phyloP scores from a whole-genome alignment of 2,888 invertebrate species.

The Apamea epomidion region DNA sequence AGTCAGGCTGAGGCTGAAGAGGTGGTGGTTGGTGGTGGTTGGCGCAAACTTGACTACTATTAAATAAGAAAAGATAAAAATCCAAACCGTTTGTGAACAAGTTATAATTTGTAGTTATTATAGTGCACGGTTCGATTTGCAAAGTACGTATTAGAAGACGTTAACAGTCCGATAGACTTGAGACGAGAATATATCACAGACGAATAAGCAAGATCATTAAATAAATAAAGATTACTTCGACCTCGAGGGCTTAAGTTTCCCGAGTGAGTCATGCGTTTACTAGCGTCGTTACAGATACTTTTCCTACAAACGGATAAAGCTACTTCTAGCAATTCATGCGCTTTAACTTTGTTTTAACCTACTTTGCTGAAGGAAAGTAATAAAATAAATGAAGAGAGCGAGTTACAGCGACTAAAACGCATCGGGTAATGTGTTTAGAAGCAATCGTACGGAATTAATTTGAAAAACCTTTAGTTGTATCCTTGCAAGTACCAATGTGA shows the following conservation, averaged over 20 bases:
- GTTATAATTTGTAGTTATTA: neutral
- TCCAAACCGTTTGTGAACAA: neutral
- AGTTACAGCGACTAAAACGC: slow-evolving; percentile 15
- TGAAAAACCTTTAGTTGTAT: neutral
- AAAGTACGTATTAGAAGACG: neutral
- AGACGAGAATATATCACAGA: neutral
- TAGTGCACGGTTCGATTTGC: neutral
- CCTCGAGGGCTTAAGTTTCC: slow-evolving; percentile 18
- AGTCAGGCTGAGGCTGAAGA: too few relatives aligned
- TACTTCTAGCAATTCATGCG: slow-evolving; percentile 46
- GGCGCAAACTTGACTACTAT: neutral
- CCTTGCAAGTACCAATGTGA: neutral
- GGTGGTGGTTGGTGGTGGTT: too few relatives aligned
- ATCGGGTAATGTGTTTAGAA: neutral
- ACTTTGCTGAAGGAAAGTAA: slow-evolving; percentile 28
- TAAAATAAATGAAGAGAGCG: slow-evolving; percentile 39
- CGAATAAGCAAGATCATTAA: neutral
- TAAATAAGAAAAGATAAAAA: neutral
- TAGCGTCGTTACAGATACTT: slow-evolving; percentile 17
- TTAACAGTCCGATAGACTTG: neutral
- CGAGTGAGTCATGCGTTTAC: slow-evolving; percentile 36
- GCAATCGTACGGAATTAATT: neutral
- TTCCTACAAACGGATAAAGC: slow-evolving; percentile 40
- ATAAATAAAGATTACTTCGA: slow-evolving; percentile 12
- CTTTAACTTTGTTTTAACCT: slow-evolving; percentile 39